phyloP scores from a whole-genome alignment of 2,113 vertebrate species.

The Urocynchramus pylzowi region DNA sequence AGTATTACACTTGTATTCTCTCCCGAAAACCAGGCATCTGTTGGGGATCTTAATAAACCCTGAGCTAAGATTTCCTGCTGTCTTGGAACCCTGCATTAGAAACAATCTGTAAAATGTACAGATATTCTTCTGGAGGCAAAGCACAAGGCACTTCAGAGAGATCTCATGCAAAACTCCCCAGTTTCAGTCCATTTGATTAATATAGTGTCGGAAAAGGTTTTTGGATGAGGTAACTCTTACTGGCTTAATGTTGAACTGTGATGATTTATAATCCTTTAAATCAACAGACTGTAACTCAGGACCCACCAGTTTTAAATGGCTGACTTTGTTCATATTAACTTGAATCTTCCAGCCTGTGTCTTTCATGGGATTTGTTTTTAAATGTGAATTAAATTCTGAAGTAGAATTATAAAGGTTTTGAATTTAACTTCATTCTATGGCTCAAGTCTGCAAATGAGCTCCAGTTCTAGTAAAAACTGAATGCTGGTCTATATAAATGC shows the following conservation, averaged over 20 bases:
- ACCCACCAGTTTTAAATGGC: background rate
- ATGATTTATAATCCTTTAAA: background rate
- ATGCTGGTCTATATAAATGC: background rate
- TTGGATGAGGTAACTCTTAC: background rate
- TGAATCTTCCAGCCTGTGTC: background rate
- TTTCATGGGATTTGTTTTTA: background rate
- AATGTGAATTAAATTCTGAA: background rate
- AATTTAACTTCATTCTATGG: background rate
- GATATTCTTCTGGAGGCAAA: background rate
- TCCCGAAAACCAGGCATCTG: conserved; percentile 10
- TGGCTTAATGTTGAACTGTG: background rate
- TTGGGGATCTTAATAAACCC: background rate
- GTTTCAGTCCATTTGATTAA: background rate
- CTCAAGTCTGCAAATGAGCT: background rate
- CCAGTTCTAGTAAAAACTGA: background rate
- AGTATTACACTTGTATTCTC: conserved; percentile 12
- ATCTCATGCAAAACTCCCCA: background rate
- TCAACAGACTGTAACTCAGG: background rate
- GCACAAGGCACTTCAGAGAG: background rate
- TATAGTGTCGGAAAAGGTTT: background rate
- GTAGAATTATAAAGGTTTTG: background rate
- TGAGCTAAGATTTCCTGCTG: conserved; percentile 11
- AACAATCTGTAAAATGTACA: background rate
- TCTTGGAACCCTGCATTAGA: background rate
- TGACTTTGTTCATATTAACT: background rate